A percentile compares a stretch with the other conserved stretches of the same genome.
These are phyloP conservation scores for Xerus rutilus DNA, from an alignment of 2,797 vertebrate genomes.

Conservation along the genomic window DNA sequence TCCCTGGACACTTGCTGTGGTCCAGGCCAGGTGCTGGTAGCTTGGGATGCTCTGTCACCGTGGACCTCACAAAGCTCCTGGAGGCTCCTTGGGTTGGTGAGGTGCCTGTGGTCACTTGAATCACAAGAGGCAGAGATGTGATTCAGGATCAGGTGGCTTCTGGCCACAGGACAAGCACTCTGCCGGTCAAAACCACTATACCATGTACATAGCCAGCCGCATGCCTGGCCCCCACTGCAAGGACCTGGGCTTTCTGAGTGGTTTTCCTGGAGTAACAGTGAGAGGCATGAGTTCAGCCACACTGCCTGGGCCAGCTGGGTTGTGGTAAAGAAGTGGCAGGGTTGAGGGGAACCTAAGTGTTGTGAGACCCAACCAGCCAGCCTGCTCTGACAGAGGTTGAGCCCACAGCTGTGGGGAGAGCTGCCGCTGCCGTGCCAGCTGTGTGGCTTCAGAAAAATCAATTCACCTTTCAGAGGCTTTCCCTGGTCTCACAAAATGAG, in stretches of 20 bases:
- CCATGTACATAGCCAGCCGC: accelerated
- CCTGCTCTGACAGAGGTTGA: accelerated
- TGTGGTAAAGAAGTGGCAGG: background rate
- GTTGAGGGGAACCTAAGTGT: accelerated
- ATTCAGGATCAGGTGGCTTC: background rate
- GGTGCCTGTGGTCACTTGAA: accelerated
- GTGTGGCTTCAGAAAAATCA: background rate
- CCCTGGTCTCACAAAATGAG: background rate
- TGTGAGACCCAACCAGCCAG: accelerated
- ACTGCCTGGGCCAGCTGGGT: background rate
- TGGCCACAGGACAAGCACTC: background rate
- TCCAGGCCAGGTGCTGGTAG: background rate
- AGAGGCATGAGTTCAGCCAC: accelerated
- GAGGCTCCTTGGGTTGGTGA: too few relatives aligned
- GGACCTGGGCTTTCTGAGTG: accelerated
- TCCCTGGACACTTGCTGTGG: background rate
- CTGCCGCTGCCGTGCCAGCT: background rate
- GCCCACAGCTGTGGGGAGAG: background rate
- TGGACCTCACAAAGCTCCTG: background rate
- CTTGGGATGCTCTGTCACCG: background rate
- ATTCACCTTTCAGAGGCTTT: background rate
- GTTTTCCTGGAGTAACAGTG: background rate
- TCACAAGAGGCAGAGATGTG: background rate
- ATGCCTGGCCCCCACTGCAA: accelerated
- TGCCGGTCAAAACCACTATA: background rate